These are phyloP conservation scores for Nomada ruficornis DNA, from an alignment of 2,888 invertebrate genomes.

Conservation along the genomic window DNA sequence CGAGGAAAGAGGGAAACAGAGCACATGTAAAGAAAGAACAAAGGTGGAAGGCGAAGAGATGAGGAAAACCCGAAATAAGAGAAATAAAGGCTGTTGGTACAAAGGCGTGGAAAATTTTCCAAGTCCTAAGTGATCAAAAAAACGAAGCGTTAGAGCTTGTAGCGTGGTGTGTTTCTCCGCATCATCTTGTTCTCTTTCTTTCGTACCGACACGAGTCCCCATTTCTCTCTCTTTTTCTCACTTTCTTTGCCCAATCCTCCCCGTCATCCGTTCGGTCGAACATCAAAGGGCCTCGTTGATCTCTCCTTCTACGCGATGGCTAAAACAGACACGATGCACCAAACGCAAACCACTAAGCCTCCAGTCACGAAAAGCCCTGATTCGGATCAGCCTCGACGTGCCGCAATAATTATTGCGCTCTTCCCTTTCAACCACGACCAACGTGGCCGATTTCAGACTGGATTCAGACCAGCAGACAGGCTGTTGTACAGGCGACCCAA, in stretches of 20 bases:
- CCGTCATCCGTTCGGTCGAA: constrained; percentile 58
- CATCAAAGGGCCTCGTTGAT: constrained; percentile 68
- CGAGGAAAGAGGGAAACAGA: neutral
- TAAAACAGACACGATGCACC: constrained; percentile 67
- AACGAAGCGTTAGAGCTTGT: constrained; percentile 58
- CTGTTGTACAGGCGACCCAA: too few species aligned
- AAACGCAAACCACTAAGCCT: constrained; percentile 67
- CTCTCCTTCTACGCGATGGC: constrained; percentile 42
- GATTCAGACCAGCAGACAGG: too few species aligned
- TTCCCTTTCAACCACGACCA: constrained; percentile 16
- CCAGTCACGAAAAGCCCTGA: constrained; percentile 50
- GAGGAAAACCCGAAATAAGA: constrained; percentile 18
- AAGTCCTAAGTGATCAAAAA: constrained; percentile 71
- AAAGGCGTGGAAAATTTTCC: constrained; percentile 72
- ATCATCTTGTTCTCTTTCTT: constrained; percentile 17
- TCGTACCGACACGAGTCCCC: neutral
- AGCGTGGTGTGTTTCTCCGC: constrained; percentile 48
- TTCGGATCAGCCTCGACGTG: constrained; percentile 64
- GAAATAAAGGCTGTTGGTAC: constrained; percentile 33
- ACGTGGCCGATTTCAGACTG: too few species aligned
- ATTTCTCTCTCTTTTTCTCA: constrained; percentile 16
- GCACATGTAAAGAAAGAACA: constrained; percentile 15
- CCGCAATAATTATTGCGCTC: constrained; percentile 62
- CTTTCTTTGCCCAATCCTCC: constrained; percentile 36
- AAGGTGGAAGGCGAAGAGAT: neutral